Conservation (phyloP, 2,888 invertebrate species). For the Drosophila multiciliata region DNA sequence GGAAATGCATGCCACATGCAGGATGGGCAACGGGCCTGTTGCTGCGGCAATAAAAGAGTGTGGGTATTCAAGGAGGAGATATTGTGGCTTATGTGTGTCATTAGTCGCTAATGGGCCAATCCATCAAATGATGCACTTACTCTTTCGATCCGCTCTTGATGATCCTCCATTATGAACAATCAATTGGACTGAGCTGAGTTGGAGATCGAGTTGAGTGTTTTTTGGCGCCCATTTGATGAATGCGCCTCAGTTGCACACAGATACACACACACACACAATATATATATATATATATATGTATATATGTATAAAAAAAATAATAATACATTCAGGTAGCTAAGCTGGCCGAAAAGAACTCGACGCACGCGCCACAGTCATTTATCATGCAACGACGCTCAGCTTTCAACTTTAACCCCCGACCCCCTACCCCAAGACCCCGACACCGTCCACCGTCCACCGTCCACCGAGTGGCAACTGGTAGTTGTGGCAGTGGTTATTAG, state of each 20-base stretch:
- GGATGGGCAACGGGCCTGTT: not conserved
- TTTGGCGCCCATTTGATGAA: constrained; percentile 71
- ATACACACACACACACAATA: not conserved
- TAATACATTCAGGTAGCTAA: constrained; percentile 67
- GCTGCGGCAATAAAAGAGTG: not conserved
- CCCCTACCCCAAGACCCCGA: constrained; percentile 15
- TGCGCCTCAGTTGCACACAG: constrained; percentile 26
- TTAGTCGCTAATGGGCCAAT: constrained; percentile 66
- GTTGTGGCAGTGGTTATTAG: constrained; percentile 26
- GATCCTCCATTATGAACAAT: constrained; percentile 37
- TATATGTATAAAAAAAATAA: constrained; percentile 31
- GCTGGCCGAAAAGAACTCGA: constrained; percentile 16
- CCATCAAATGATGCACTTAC: constrained; percentile 59
- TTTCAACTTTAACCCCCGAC: constrained; percentile 7
- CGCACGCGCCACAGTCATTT: constrained; percentile 72
- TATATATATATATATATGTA: not conserved
- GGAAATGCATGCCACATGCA: constrained; percentile 64
- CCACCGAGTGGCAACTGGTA: not conserved
- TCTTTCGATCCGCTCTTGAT: constrained; percentile 25
- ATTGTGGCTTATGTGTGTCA: constrained; percentile 44
- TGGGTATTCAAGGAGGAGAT: not conserved
- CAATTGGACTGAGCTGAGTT: constrained; percentile 42
- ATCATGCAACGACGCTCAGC: constrained; percentile 60
- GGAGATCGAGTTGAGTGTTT: constrained; percentile 38
- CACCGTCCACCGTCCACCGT: constrained; percentile 12